Evolutionary conservation across 2,797 vertebrate genomes (phyloP).

Genomic region (Myotis planiceps): DNA sequence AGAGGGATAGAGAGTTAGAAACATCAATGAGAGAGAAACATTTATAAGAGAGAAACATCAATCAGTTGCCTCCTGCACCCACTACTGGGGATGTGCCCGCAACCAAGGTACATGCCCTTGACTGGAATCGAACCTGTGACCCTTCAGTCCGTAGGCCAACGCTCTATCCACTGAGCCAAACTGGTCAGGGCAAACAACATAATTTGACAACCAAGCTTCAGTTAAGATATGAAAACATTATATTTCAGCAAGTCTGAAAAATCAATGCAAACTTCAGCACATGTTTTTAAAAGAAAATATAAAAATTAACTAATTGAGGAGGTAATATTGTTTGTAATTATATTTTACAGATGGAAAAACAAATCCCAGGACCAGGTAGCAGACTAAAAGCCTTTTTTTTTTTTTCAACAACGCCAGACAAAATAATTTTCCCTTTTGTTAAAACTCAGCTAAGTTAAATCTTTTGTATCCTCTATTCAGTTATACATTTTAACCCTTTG

Average conservation of each 20-base stretch:
- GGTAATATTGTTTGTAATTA: conserved; percentile 32
- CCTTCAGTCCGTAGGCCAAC: too few relatives aligned
- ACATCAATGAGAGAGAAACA: too few relatives aligned
- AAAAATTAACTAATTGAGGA: conserved; percentile 30
- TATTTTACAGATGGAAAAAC: conserved; percentile 35
- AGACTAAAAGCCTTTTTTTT: not conserved
- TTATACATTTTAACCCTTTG: too few relatives aligned
- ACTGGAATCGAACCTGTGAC: too few relatives aligned
- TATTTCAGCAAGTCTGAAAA: conserved; percentile 23
- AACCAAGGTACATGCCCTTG: too few relatives aligned
- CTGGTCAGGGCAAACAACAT: not conserved
- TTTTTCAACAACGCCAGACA: not conserved
- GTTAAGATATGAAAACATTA: conserved; percentile 35
- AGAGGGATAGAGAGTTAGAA: too few relatives aligned
- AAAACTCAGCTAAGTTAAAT: conserved; percentile 14
- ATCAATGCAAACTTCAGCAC: not conserved
- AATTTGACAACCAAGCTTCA: conserved; percentile 20
- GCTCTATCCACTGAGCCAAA: too few relatives aligned
- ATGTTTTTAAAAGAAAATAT: conserved; percentile 20
- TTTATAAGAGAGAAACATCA: too few relatives aligned
- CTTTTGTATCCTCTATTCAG: not conserved
- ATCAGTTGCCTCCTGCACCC: too few relatives aligned
- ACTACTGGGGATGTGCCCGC: too few relatives aligned
- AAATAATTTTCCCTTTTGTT: conserved; percentile 26
- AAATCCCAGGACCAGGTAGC: conserved; percentile 23